Percentiles rank a stretch among this genome's conserved stretches.
Evolutionary conservation across 1,140 invertebrate species (phyloP).

Genomic region (Ceratina calcarata): DNA sequence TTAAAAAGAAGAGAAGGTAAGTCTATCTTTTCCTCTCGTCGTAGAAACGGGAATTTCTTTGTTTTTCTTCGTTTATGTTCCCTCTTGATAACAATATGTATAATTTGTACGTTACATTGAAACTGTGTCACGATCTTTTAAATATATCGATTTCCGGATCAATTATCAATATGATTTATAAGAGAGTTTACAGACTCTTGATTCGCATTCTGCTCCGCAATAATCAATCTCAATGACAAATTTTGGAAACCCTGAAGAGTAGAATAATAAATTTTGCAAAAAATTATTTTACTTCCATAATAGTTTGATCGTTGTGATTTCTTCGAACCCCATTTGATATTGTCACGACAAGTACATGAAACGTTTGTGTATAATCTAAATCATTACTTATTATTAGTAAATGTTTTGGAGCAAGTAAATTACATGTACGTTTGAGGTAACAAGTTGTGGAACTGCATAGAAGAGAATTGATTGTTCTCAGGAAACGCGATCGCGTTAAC

Average conservation of each 20-base stretch:
- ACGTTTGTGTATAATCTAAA: not conserved
- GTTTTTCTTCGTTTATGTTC: not conserved
- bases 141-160: not conserved
- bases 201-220: not conserved
- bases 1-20: constrained; percentile 41
- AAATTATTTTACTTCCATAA: not conserved
- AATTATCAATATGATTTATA: not conserved
- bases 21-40: constrained; percentile 41
- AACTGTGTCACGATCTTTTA: not conserved
- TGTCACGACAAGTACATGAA: not conserved
- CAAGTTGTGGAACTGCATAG: not conserved
- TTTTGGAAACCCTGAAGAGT: not conserved
- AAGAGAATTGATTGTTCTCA: not conserved
- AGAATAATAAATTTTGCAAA: not conserved
- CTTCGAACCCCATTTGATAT: not conserved
- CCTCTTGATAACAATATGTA: not conserved
- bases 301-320: not conserved
- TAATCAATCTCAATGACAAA: constrained; percentile 12
- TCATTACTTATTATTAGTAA: no score
- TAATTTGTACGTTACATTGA: not conserved
- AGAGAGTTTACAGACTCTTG: not conserved
- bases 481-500: not conserved
- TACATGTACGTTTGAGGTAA: not conserved
- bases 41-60: not conserved
- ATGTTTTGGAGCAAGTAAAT: not conserved